phyloP scores from a whole-genome alignment of 2,113 vertebrate species.

The Machaerirhynchus nigripectus region DNA sequence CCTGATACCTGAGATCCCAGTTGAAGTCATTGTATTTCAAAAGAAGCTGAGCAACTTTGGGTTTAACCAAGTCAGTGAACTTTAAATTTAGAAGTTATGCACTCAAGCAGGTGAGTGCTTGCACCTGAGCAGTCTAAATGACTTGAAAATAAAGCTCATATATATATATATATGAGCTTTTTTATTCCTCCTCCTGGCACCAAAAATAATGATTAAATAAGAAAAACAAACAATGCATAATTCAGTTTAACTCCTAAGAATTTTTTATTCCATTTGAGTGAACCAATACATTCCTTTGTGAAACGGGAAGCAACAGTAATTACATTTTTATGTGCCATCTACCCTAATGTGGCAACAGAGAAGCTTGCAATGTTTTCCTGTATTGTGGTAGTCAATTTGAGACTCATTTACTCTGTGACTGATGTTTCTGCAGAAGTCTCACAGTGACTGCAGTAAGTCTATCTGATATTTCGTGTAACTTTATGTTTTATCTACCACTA shows the following conservation, averaged over 20 bases:
- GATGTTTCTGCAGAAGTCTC: neutral
- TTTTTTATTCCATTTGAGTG: constrained; percentile 33
- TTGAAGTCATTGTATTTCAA: neutral
- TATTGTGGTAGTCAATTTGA: neutral
- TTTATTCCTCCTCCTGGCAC: neutral
- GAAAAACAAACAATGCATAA: neutral
- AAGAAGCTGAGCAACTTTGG: neutral
- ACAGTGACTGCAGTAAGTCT: neutral
- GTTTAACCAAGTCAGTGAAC: neutral
- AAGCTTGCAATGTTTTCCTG: neutral
- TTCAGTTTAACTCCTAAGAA: neutral
- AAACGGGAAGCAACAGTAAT: neutral
- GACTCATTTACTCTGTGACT: neutral
- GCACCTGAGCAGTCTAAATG: neutral
- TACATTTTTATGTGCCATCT: neutral
- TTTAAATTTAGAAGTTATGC: neutral
- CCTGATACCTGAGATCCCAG: neutral
- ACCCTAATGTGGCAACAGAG: neutral
- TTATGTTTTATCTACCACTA: neutral
- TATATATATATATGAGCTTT: neutral
- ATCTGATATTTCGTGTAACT: neutral
- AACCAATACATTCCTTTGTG: constrained; percentile 11
- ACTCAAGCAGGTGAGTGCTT: neutral
- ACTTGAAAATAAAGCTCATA: neutral
- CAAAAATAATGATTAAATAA: neutral